These are phyloP conservation scores for Tenebrio molitor DNA, from an alignment of 1,140 invertebrate genomes.

Conservation along the genomic window DNA sequence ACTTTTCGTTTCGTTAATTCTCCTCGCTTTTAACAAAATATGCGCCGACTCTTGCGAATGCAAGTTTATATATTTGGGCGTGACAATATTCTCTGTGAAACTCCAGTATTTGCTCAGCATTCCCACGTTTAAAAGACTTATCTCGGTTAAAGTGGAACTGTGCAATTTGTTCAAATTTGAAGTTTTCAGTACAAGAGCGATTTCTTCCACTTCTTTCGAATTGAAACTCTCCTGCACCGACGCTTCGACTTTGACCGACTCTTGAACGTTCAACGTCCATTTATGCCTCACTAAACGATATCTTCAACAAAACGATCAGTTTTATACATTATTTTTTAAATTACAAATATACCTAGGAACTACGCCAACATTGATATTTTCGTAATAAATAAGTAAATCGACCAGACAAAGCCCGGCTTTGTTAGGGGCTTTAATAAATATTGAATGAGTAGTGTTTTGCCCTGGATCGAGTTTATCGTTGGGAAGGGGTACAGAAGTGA, in stretches of 20 bases:
- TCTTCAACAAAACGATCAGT: no score
- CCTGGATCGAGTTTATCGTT: slow-evolving; percentile 70
- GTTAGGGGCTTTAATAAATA: slow-evolving; percentile 79
- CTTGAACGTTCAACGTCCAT: slow-evolving; percentile 78
- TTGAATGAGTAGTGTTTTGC: slow-evolving; percentile 70
- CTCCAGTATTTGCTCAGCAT: slow-evolving; percentile 72
- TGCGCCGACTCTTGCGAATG: slow-evolving; percentile 70
- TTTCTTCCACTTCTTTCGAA: slow-evolving; percentile 68
- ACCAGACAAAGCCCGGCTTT: slow-evolving; percentile 74
- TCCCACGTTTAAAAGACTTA: slow-evolving; percentile 72
- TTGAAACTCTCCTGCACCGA: slow-evolving; percentile 69
- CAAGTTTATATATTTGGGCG: slow-evolving; percentile 65
- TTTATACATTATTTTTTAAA: no score
- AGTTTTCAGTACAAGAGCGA: slow-evolving; percentile 74
- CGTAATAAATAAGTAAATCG: slow-evolving; percentile 82
- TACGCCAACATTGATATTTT: slow-evolving; percentile 69
- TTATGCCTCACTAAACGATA: slow-evolving; percentile 78
- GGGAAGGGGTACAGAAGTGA: slow-evolving; percentile 68
- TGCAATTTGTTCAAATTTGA: slow-evolving; percentile 79
- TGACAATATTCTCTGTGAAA: slow-evolving; percentile 64
- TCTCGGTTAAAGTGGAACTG: slow-evolving; percentile 72
- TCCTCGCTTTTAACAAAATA: slow-evolving; percentile 68
- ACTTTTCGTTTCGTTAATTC: slow-evolving; percentile 55
- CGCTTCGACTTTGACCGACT: slow-evolving; percentile 75
- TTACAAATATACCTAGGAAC: slow-evolving; percentile 65